phyloP scores from a whole-genome alignment of 2,797 vertebrate genomes.

The Coilia nasus region DNA sequence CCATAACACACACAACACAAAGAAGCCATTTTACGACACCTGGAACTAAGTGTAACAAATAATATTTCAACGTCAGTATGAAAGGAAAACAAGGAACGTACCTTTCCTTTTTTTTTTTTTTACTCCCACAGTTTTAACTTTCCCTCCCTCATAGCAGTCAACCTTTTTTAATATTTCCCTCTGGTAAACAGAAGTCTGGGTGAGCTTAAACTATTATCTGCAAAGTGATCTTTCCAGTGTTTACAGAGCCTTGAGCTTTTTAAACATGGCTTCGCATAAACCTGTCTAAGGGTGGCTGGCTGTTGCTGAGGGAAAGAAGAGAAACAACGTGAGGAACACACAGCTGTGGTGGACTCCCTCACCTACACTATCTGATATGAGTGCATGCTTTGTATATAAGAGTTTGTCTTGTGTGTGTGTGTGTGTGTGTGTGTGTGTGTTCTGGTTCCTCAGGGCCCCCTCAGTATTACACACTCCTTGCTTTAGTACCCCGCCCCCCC shows the following conservation, averaged over 20 bases:
- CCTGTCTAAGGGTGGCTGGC: slow-evolving; percentile 42
- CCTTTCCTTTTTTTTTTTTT: slow-evolving; percentile 24
- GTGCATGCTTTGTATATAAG: background rate
- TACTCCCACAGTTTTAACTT: background rate
- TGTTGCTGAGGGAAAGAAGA: slow-evolving; percentile 49
- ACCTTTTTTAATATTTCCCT: slow-evolving; percentile 38
- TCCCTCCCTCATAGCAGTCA: background rate
- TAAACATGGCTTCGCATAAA: slow-evolving; percentile 50
- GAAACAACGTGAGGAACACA: slow-evolving; percentile 43
- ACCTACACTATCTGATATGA: slow-evolving; percentile 53
- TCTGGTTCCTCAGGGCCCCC: slow-evolving; percentile 34
- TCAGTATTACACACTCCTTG: slow-evolving; percentile 48
- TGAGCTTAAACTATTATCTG: slow-evolving; percentile 49
- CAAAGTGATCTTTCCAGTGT: slow-evolving; percentile 41
- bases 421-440: slow-evolving; percentile 50
- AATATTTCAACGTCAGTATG: slow-evolving; percentile 19
- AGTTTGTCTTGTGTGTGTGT: slow-evolving; percentile 21
- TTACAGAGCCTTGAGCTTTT: slow-evolving; percentile 46
- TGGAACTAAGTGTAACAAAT: slow-evolving; percentile 14
- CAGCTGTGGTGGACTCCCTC: slow-evolving; percentile 30
- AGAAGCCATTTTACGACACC: slow-evolving; percentile 20
- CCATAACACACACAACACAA: slow-evolving; percentile 19
- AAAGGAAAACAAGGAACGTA: slow-evolving; percentile 20
- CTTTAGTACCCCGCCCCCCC: slow-evolving; percentile 52
- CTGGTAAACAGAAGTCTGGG: slow-evolving; percentile 50